A percentile compares a stretch with the other conserved stretches of the same genome.
phyloP scores from a whole-genome alignment of 64 coral and sea anemone species.

The Orbicella faveolata region DNA sequence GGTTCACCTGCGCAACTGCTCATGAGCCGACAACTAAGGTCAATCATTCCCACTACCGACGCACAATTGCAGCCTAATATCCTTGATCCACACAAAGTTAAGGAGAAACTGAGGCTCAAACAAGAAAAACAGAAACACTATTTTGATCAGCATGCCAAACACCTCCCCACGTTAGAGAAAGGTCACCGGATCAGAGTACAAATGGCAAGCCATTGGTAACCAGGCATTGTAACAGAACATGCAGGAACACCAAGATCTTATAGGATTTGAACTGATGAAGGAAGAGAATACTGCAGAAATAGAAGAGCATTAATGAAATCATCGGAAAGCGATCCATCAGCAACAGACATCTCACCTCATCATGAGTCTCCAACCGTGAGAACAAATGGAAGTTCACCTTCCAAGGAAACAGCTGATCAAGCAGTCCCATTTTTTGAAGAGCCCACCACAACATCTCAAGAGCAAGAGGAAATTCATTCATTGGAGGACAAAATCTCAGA shows the following conservation, averaged over 20 bases:
- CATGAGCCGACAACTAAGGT: constrained; percentile 10
- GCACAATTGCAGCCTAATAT: constrained; percentile 19
- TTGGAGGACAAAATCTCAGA: too few species aligned
- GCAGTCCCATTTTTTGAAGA: constrained; percentile 13
- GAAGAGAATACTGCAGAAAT: not conserved
- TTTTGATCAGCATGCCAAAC: constrained; percentile 46
- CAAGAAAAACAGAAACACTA: constrained; percentile 55
- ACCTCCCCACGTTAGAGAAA: constrained; percentile 15
- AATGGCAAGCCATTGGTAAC: constrained; percentile 43
- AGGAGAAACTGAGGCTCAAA: constrained; percentile 6
- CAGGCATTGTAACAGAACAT: constrained; percentile 31
- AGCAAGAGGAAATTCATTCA: too few species aligned
- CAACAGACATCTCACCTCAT: not conserved
- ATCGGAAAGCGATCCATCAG: not conserved
- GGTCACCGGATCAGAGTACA: constrained; percentile 49
- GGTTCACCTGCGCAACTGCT: not conserved
- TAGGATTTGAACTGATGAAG: constrained; percentile 44
- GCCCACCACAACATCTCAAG: not conserved
- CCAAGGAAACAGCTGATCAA: not conserved
- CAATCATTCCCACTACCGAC: constrained; percentile 3
- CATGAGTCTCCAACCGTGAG: not conserved
- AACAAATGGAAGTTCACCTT: not conserved
- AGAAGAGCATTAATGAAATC: constrained; percentile 22
- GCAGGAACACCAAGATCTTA: constrained; percentile 55
- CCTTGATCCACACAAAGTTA: not conserved